Evolutionary conservation across 2,113 vertebrate genomes (phyloP), one percentile per base, ranked within the genome.

Genomic region (Tapirus terrestris): DNA sequence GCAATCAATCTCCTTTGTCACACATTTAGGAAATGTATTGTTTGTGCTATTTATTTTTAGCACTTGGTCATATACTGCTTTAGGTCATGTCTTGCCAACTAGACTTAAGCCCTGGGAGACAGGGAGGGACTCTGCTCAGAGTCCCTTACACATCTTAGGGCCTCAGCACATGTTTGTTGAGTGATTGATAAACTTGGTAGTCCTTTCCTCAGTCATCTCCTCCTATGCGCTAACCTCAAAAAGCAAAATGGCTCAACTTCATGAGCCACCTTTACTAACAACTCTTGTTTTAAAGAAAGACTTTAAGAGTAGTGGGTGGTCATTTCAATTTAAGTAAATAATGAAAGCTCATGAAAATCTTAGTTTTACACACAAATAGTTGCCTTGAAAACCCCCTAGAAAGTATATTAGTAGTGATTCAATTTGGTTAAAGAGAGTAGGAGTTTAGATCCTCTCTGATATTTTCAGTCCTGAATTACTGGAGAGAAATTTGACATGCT

Each of bases 241-340:
- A 39, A 39, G 39, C 39, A 39, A 39, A 39, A 39, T 39, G 4
- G 4, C 39, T 39, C 39, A 39, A 39, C 39, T 39, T 39, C 33
- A 18, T 75, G 39, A 94, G 48, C n/a, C 21, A 11, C 27, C 39
- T 81, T 79, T 93, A 43, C 45, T 73, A 48, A 89, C 16, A 83
- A 36, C 27, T 79, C 25, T 29, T 86, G 48, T 80, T 87, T 79
- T 48, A 77, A 96, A 70, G 33, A 94, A 76, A 56, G 29, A 76
- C 63, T 94, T 68, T 13, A 67, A 90, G 36, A 86, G 61, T 83
- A 61, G 16, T 56, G 17, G 8, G 36, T 89, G 10, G 4, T 90
- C 48, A 51, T 96, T 93, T 10, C 53, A 88, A 6, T 56, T 67
- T 73, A 95, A 92, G 43, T 97, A 89, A 87, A 90, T 98, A 89